These are phyloP conservation scores for Actinernus sp. DNA, from an alignment of 92 coral and sea anemone species.

Conservation along the genomic window DNA sequence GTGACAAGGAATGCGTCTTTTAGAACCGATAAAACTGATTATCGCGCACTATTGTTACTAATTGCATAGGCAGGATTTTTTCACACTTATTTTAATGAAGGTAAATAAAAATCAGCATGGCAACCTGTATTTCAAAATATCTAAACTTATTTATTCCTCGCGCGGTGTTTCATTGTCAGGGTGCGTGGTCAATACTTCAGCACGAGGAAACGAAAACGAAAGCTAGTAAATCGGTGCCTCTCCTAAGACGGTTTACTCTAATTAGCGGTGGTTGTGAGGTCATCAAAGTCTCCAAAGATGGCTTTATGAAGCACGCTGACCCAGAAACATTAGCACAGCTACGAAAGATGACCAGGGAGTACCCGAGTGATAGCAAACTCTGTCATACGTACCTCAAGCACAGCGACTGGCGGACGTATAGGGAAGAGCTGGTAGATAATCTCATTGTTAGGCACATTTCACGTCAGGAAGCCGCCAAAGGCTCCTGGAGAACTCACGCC, in stretches of 20 bases:
- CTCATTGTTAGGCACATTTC: slow-evolving; percentile 60
- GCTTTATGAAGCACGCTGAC: slow-evolving; percentile 67
- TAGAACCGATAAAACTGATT: too few species aligned
- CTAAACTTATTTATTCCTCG: too few species aligned
- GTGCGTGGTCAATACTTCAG: slow-evolving; percentile 48
- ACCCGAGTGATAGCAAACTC: slow-evolving; percentile 81
- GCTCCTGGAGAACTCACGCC: slow-evolving; percentile 58
- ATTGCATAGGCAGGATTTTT: too few species aligned
- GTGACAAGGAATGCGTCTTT: too few species aligned
- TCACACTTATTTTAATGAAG: too few species aligned
- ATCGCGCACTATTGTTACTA: too few species aligned
- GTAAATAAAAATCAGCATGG: too few species aligned
- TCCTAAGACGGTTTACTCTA: slow-evolving; percentile 66
- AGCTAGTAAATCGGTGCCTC: background rate
- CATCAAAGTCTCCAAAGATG: slow-evolving; percentile 80
- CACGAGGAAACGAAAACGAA: slow-evolving; percentile 26
- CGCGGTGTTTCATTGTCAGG: slow-evolving; percentile 22
- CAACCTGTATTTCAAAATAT: too few species aligned
- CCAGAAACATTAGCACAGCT: slow-evolving; percentile 59
- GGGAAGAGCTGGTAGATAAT: slow-evolving; percentile 87
- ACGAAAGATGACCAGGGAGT: slow-evolving; percentile 44
- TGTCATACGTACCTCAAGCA: slow-evolving; percentile 77
- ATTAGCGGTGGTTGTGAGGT: slow-evolving; percentile 93
- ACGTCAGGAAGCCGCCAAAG: slow-evolving; percentile 67
- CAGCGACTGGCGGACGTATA: slow-evolving; percentile 91